Base-by-base conservation (phyloP, 2,797 vertebrate species). In the Dicrostonyx torquatus region DNA sequence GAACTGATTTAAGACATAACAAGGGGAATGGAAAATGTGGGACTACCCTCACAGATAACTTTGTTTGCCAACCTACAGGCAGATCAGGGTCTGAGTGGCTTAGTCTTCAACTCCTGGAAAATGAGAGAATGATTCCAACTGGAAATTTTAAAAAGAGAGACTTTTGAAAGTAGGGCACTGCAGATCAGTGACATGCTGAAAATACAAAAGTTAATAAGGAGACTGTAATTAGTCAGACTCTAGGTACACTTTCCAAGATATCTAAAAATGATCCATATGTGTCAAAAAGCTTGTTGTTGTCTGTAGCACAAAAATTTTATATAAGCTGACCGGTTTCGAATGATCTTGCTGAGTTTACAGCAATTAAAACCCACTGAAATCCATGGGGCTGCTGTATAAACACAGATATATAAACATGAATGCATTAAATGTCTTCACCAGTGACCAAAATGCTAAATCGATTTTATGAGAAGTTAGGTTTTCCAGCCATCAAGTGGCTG, bases 381-480 rank as follows among this genome's bases (percentile, higher is more conserved):
- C 60, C 91, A 78, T 22, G 50, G 73, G 95, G 53, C 87, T 93
- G 22, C 55, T 95, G 55, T 62, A 93, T 98, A 98, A 98, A 98
- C 98, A 98, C 96, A 98, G 97, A 98, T 86, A 87, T 88, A 97
- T 97, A 98, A 97, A 98, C 94, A 98, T 73, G 95, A 94, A 95
- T 96, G 96, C 93, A 94, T 96, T 95, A 96, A 97, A 98, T 98
- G 98, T 98, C 98, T 98, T 98, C 98, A 98, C 96, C 97, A 98
- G 97, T 96, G 87, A 98, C 97, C 97, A 98, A 98, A 98, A 98
- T 98, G 98, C 98, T 98, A 98, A 98, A 98, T 98, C 97, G 98
- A 98, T 98, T 98, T 98, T 98, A 98, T 98, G 98, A 98, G 98
- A 98, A 98, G 97, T 98, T 98, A n/a, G 97, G 97, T 98, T 98